Percentiles rank a stretch among this genome's conserved stretches.
phyloP scores from a whole-genome alignment of 2,888 invertebrate genomes.

The Acanthosepion pharaonis region DNA sequence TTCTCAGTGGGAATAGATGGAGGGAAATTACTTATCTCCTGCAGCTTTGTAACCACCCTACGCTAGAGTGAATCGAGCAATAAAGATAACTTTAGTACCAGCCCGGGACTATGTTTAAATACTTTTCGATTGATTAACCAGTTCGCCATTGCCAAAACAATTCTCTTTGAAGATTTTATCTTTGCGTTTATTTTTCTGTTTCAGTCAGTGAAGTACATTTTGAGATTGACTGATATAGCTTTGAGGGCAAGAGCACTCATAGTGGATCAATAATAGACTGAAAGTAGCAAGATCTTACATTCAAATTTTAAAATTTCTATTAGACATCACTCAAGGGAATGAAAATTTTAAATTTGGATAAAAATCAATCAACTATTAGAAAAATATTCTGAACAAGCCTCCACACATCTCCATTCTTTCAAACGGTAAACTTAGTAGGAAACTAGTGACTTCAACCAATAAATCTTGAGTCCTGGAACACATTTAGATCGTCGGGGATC shows the following conservation, averaged over 20 bases:
- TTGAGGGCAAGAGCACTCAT: neutral
- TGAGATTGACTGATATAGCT: neutral
- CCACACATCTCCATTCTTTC: too few relatives aligned
- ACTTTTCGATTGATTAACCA: conserved; percentile 6
- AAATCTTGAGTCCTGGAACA: too few relatives aligned
- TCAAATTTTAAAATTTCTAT: neutral
- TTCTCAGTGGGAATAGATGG: neutral
- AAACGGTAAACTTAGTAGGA: too few relatives aligned
- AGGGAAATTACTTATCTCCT: neutral
- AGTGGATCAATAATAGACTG: neutral
- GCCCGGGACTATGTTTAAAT: neutral
- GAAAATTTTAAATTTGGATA: neutral
- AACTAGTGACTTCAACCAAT: too few relatives aligned
- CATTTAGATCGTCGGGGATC: too few relatives aligned
- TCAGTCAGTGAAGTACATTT: neutral
- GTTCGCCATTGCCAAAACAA: neutral
- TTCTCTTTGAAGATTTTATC: neutral
- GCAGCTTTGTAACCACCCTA: neutral
- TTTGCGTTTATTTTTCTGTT: neutral
- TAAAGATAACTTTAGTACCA: conserved; percentile 3
- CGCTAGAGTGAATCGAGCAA: neutral
- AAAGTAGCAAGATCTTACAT: neutral
- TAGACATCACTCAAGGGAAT: neutral
- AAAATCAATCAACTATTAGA: too few relatives aligned
- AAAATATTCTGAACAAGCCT: too few relatives aligned